Base-by-base conservation (phyloP, 2,113 vertebrate species). In the Mormoops blainvillei region DNA sequence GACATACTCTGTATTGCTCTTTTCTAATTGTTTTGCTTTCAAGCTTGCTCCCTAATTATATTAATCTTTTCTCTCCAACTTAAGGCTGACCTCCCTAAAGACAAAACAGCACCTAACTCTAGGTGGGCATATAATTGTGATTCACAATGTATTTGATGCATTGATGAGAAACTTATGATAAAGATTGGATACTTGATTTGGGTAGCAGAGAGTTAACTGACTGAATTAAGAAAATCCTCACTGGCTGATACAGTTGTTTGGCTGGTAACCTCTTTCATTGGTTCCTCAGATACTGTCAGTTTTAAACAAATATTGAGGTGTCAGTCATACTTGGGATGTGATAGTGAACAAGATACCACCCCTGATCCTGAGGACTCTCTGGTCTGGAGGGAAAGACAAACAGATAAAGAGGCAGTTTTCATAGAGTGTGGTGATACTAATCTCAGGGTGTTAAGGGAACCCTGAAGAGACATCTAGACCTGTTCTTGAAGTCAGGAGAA, bases 21-120 rank as follows among this genome's bases (percentile, higher is more conserved):
- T 68, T 58, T 90, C 33, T 88, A 45, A n/a, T n/a, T 80, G 33
- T 84, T 91, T 87, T 61, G 24, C 70, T 94, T 89, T 94, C 22
- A 86, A 73, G 33, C 38, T 82, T 78, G 6, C 48, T 82, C 24
- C 20, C 4, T 83, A 73, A 36, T 36, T 52, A 5, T 80, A 26
- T 88, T 70, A 45, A 41, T 78, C 96, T 88, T 89, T 19, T 87
- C 14, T 41, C 15, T 67, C 11, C 24, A 86, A 65, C 31, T 67
- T 52, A 41, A 82, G 50, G 11, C 8, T 90, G 18, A 2, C 74
- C 10, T 56, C 48, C 24, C 9, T 73, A 88, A 88, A 71, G 22
- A 68, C 48, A 68, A 2, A 86, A 63, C 0, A 56, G 11, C 36
- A 71, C 63, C 7, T 54, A 90, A 67, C 58, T 74, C 12, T 50